Conservation (phyloP, 2,113 vertebrate species). For the Cyphomyrus plagiostoma region DNA sequence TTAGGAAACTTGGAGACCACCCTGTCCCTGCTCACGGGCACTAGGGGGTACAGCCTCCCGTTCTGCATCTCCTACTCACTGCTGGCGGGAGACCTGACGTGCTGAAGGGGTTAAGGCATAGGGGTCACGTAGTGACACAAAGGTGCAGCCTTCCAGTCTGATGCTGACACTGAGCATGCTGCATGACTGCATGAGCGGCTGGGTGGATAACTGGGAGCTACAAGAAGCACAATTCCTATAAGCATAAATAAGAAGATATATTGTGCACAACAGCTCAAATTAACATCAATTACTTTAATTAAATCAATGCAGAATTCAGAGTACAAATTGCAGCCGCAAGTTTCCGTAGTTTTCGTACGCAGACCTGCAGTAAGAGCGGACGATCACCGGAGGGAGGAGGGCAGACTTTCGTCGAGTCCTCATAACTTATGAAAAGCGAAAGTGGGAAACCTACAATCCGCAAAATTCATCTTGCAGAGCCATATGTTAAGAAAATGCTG, state of each 20-base stretch:
- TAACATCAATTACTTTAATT: not conserved
- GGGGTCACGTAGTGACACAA: not conserved
- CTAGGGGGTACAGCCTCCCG: slow-evolving; percentile 46
- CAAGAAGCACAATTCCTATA: not conserved
- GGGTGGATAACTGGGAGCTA: not conserved
- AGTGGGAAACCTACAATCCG: not conserved
- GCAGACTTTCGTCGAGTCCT: not conserved
- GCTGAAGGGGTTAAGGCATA: not conserved
- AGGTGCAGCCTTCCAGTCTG: not conserved
- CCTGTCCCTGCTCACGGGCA: slow-evolving; percentile 68
- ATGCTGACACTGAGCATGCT: not conserved
- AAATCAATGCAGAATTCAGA: not conserved
- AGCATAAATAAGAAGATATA: not conserved
- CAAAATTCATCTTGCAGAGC: not conserved
- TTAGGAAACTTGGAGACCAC: slow-evolving; percentile 73
- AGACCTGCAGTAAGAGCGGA: not conserved
- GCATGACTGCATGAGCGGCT: not conserved
- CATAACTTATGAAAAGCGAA: not conserved
- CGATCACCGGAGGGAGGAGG: not conserved
- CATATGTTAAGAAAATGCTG: not conserved
- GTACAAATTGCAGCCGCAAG: not conserved
- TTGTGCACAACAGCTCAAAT: not conserved
- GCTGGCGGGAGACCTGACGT: not conserved
- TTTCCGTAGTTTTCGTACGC: not conserved
- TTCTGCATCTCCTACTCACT: slow-evolving; percentile 50